phyloP scores from a whole-genome alignment of 2,113 vertebrate species.

The Pelecanoides urinatrix region DNA sequence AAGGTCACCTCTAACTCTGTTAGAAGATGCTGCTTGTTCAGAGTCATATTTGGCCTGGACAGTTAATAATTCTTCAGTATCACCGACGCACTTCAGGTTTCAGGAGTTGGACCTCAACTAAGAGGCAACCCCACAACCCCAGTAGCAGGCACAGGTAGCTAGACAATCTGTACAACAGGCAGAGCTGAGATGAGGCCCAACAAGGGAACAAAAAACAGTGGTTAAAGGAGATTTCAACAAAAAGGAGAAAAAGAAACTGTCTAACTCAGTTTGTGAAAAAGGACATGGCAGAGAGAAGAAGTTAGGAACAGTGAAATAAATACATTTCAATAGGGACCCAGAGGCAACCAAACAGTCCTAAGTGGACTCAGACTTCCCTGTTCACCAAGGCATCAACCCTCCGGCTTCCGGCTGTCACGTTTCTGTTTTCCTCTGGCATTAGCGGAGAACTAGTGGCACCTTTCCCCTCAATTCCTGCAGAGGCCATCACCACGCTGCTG shows the following conservation, averaged over 20 bases:
- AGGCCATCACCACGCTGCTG: background rate
- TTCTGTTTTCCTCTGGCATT: background rate
- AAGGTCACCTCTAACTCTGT: background rate
- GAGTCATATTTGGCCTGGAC: background rate
- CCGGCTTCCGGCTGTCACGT: background rate
- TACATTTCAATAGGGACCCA: background rate
- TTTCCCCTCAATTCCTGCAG: background rate
- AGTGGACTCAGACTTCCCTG: background rate
- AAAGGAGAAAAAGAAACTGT: background rate
- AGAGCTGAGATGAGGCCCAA: background rate
- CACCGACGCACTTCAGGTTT: background rate
- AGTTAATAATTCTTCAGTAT: background rate
- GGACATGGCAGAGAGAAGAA: background rate
- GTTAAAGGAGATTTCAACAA: background rate
- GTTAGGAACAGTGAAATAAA: background rate
- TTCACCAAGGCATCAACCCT: background rate
- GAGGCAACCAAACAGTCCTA: background rate
- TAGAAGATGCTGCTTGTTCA: background rate
- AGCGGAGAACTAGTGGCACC: background rate
- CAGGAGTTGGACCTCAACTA: background rate
- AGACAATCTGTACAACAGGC: background rate
- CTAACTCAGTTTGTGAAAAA: background rate
- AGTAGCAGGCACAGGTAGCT: background rate
- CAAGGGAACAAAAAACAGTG: background rate
- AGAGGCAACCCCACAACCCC: background rate